Percentiles rank a stretch among this genome's conserved stretches.
Conservation (phyloP, 2,888 invertebrate genomes). For the Ormyrus rosae region DNA sequence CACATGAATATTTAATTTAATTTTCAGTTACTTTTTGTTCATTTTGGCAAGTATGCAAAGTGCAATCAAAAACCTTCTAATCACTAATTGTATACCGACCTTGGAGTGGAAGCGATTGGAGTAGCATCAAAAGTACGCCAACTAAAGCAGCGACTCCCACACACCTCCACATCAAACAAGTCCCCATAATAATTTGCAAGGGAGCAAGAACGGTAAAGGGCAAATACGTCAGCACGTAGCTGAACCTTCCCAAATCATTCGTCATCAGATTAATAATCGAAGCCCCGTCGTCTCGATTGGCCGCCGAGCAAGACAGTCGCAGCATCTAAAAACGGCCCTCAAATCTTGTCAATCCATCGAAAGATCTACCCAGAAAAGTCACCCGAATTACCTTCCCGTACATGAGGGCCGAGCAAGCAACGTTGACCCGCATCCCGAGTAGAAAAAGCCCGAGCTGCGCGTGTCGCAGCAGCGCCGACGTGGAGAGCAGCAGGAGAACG, state of each 20-base stretch:
- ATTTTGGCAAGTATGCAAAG: too few relatives aligned
- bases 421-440: conserved; percentile 84
- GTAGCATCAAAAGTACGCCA: conserved; percentile 78
- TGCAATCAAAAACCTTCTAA: background rate
- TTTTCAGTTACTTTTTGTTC: too few relatives aligned
- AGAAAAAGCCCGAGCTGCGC: too few relatives aligned
- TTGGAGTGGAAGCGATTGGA: too few relatives aligned
- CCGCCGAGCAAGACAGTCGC: conserved; percentile 68
- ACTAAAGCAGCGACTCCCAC: conserved; percentile 79
- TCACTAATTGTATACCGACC: too few relatives aligned
- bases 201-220: conserved; percentile 90
- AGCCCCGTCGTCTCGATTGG: conserved; percentile 76
- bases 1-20: too few relatives aligned
- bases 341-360: too few relatives aligned
- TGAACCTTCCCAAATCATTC: conserved; percentile 90
- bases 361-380: too few relatives aligned
- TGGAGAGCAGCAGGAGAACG: too few relatives aligned
- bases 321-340: background rate
- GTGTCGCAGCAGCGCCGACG: too few relatives aligned
- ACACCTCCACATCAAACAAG: conserved; percentile 78
- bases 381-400: conserved; percentile 84
- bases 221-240: conserved; percentile 82
- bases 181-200: conserved; percentile 81
- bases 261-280: conserved; percentile 90
- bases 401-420: conserved; percentile 86